Conservation (phyloP, 2,113 vertebrate genomes). For the Phrynosoma platyrhinos region DNA sequence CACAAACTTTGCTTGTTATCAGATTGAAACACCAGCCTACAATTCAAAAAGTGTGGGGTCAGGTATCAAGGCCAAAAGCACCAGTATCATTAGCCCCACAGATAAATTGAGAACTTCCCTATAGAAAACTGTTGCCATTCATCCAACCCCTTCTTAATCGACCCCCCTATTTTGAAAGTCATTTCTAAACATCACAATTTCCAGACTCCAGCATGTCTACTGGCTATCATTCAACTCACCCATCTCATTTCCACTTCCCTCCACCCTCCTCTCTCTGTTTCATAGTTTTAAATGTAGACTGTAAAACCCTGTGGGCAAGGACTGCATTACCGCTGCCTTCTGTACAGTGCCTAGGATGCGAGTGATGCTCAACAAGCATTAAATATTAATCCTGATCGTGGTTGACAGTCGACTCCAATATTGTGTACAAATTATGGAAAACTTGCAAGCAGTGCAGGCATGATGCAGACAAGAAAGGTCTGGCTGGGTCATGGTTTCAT, state of each 20-base stretch:
- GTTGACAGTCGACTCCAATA: not conserved
- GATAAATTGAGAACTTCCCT: not conserved
- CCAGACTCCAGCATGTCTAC: not conserved
- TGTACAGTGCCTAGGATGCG: not conserved
- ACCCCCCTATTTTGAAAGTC: not conserved
- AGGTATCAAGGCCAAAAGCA: too few relatives aligned
- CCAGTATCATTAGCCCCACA: not conserved
- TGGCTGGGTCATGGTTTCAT: not conserved
- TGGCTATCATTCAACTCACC: not conserved
- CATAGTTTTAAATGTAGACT: not conserved
- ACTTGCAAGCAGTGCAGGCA: not conserved
- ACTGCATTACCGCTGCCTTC: not conserved
- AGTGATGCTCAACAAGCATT: conserved; percentile 12
- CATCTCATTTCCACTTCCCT: not conserved
- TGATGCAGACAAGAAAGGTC: not conserved
- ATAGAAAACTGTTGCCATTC: not conserved
- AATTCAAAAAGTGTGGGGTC: not conserved
- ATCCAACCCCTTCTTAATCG: not conserved
- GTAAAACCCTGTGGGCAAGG: not conserved
- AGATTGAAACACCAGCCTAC: not conserved
- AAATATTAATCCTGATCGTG: conserved; percentile 8
- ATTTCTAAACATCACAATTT: not conserved
- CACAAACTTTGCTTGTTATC: not conserved
- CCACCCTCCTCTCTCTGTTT: not conserved
- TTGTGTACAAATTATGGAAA: conserved; percentile 5